These are phyloP conservation scores for Rhinoraja longicauda DNA, from an alignment of 2,797 vertebrate species.

Conservation along the genomic window DNA sequence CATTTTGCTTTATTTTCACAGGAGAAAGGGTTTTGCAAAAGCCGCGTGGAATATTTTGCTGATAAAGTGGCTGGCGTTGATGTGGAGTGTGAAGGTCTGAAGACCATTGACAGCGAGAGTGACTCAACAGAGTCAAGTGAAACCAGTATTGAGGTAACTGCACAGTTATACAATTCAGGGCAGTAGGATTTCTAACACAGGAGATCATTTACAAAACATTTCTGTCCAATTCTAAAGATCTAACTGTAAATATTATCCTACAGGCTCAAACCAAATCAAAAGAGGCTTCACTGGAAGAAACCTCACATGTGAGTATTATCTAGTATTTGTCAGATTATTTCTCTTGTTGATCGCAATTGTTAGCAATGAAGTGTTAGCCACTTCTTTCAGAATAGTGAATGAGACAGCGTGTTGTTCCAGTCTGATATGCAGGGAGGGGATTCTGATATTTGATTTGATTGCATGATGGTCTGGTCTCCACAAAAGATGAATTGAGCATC, in stretches of 20 bases:
- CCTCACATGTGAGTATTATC: not conserved
- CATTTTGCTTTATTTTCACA: not conserved
- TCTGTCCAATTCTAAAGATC: not conserved
- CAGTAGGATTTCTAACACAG: not conserved
- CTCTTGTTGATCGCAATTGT: not conserved
- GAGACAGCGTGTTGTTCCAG: not conserved
- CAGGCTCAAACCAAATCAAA: not conserved
- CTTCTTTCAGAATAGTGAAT: not conserved
- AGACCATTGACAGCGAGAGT: not conserved
- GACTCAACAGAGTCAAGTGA: not conserved
- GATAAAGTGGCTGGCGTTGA: not conserved
- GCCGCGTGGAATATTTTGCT: constrained; percentile 1
- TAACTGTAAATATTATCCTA: not conserved
- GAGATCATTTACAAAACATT: too few species aligned
- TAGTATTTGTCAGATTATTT: not conserved
- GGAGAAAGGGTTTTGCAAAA: constrained; percentile 20
- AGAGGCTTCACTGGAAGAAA: not conserved
- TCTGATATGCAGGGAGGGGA: not conserved
- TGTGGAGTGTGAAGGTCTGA: not conserved
- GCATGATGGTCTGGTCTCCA: not conserved
- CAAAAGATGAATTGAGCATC: not conserved
- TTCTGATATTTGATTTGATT: not conserved
- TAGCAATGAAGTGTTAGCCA: not conserved
- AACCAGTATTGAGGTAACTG: not conserved
- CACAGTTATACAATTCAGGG: not conserved